Base-by-base conservation (phyloP, 1,140 invertebrate genomes). In the Sarcophaga peregrina region DNA sequence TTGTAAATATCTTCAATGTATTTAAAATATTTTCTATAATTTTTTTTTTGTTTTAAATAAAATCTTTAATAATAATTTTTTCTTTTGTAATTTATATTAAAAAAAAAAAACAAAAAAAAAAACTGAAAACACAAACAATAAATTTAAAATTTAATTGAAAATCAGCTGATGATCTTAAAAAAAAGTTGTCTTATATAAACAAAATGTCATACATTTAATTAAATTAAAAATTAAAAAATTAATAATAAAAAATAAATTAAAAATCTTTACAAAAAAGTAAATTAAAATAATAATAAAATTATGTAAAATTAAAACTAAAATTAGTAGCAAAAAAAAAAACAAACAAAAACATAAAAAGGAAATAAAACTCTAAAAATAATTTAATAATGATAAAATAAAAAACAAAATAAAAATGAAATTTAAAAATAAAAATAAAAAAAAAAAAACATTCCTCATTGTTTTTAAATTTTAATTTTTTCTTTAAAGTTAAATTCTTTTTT, bases 371-470 rank as follows among this genome's bases (percentile, higher is more conserved):
- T 25, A 68, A 13, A 58, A 15, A 58, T 13, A 13, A 58, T 10
- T 37, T 37, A 37, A 37, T 37, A 37, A 37, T 37, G 4, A 37
- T 37, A 37, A 37, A 37, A 2, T 37, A 37, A 37, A 37, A 37
- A 37, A 37, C 4, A 37, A 10, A 52, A 13, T 52, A 5, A 52
- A 52, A 52, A 52, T 1, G 5, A 52, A 52, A 52, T 52, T 52
- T 37, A 37, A 37, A 37, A 37, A n/a, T n/a, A n/a, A n/a, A n/a
- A n/a, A n/a, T n/a, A 2, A 37, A 37, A 37, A 37, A 37, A 37
- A 37, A 81, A 82, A 88, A 45, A 86, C 85, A 88, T 88, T 88
- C 87, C 87, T 88, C 87, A 87, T 86, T 82, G 62, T 47, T 82
- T 82, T 82, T 73, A 81, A 47, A 78, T 37, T 85, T 84, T 37